phyloP scores from a whole-genome alignment of 2,797 vertebrate species.

The Leptoclinus maculatus region DNA sequence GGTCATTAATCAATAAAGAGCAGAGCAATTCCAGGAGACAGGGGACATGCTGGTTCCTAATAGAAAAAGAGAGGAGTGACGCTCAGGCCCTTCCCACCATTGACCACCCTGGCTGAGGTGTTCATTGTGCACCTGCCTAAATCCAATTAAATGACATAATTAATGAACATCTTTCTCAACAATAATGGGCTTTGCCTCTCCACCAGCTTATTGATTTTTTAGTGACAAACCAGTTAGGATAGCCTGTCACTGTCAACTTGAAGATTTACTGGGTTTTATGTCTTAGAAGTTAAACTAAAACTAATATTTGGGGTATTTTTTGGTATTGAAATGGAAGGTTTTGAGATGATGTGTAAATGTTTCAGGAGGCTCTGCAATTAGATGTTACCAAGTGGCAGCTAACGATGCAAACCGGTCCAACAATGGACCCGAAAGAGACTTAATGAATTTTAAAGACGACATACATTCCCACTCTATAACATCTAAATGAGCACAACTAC shows the following conservation, averaged over 20 bases:
- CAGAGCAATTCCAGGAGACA: slow-evolving; percentile 96
- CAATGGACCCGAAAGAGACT: slow-evolving; percentile 16
- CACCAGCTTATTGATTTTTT: slow-evolving; percentile 87
- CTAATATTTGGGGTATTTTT: slow-evolving; percentile 2
- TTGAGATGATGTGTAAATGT: slow-evolving; percentile 40
- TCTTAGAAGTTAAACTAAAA: slow-evolving; percentile 10
- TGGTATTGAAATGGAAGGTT: not conserved
- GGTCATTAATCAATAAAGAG: slow-evolving; percentile 99
- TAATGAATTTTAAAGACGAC: not conserved
- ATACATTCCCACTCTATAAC: not conserved
- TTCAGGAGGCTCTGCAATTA: slow-evolving; percentile 44
- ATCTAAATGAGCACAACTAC: not conserved
- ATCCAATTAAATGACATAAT: slow-evolving; percentile 99
- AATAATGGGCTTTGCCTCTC: slow-evolving; percentile 94
- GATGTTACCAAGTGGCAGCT: slow-evolving; percentile 31
- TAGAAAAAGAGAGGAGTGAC: slow-evolving; percentile 91
- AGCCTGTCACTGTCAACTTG: slow-evolving; percentile 33
- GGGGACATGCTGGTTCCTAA: slow-evolving; percentile 99
- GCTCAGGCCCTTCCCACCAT: slow-evolving; percentile 88
- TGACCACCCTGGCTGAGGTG: slow-evolving; percentile 96
- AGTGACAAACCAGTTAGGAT: slow-evolving; percentile 82
- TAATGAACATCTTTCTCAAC: slow-evolving; percentile 91
- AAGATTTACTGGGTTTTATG: slow-evolving; percentile 20
- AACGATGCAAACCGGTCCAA: slow-evolving; percentile 28
- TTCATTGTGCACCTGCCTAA: slow-evolving; percentile 92